Evolutionary conservation across 2,888 invertebrate species (phyloP), one percentile per base, ranked within the genome.

Genomic region (Drosophila crucigera): DNA sequence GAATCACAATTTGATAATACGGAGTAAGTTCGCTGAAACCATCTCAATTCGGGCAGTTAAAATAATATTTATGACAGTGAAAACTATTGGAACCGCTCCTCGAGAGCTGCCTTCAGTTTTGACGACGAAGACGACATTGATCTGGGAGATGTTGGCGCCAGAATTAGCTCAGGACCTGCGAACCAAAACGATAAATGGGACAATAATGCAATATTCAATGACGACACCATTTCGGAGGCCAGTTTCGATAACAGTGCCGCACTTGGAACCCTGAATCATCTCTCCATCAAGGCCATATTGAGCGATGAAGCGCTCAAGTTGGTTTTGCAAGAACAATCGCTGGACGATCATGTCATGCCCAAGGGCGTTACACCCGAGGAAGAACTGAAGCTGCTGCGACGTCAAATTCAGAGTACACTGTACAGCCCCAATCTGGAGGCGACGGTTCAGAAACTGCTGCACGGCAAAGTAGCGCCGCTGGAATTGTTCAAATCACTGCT

Each of bases 1-100:
- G 78, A 76, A 64, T 64, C 78, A 30, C 78, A 79, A 80, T 80
- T 80, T 59, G 80, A 79, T 53, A 79, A 56, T 50, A 43, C 80
- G 16, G 78, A 79, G 78, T 79, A 39, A 64, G 77, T 62, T 0
- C 0, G 28, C 4, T 14, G 2, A 9, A n/a, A 37, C 7, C 16
- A 52, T 39, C 19, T 0, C n/a, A 43, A 50, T n/a, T 31, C 11
- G 7, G 1, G 9, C 3, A 35, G 0, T 0, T 62, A 31, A 49
- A 62, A 11, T 39, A 28, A 5, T 3, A 4, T 11, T 28, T 25
- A 30, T 89, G 95, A 95, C 73, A 95, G 95, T 59, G 96, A 96
- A 71, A 96, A 96, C 83, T 97, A 96, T 93, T 97, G 97, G 97
- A 96, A 96, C 91, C 95, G 95, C 84, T 96, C 95, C 19, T 95